phyloP scores from a whole-genome alignment of 2,113 vertebrate species.

The Sus scrofa region DNA sequence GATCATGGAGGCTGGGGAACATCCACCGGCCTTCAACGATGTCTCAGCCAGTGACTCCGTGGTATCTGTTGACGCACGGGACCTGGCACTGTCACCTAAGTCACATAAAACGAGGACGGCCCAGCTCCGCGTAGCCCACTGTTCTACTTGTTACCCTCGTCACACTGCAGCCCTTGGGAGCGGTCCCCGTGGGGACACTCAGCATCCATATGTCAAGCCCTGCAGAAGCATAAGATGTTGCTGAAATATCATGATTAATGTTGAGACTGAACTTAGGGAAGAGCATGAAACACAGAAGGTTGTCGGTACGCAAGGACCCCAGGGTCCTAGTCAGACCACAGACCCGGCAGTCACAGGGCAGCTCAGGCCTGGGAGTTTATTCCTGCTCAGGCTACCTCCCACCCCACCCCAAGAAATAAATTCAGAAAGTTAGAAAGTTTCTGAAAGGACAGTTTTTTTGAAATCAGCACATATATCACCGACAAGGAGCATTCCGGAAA shows the following conservation, averaged over 20 bases:
- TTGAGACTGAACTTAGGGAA: not conserved
- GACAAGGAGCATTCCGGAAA: not conserved
- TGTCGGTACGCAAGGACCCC: not conserved
- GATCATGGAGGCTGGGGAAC: not conserved
- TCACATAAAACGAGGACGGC: too few species aligned
- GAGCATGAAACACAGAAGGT: not conserved
- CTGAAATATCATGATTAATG: too few species aligned
- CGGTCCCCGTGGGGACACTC: not conserved
- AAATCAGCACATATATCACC: not conserved
- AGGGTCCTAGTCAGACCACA: not conserved
- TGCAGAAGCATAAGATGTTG: too few species aligned
- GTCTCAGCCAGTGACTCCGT: accelerated
- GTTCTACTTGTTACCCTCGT: too few species aligned
- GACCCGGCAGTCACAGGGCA: not conserved
- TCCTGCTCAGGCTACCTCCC: not conserved
- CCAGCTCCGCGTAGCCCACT: accelerated
- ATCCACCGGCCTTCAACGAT: not conserved
- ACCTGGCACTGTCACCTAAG: too few species aligned
- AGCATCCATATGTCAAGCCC: not conserved
- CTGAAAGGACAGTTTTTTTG: not conserved
- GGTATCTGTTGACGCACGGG: accelerated
- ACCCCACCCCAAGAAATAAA: too few species aligned
- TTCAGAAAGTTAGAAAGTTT: not conserved
- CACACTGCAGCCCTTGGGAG: accelerated
- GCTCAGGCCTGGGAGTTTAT: not conserved